Percentiles rank a stretch among this genome's conserved stretches.
These are phyloP conservation scores for Lissonota sp. DNA, from an alignment of 2,888 invertebrate genomes.

Conservation along the genomic window DNA sequence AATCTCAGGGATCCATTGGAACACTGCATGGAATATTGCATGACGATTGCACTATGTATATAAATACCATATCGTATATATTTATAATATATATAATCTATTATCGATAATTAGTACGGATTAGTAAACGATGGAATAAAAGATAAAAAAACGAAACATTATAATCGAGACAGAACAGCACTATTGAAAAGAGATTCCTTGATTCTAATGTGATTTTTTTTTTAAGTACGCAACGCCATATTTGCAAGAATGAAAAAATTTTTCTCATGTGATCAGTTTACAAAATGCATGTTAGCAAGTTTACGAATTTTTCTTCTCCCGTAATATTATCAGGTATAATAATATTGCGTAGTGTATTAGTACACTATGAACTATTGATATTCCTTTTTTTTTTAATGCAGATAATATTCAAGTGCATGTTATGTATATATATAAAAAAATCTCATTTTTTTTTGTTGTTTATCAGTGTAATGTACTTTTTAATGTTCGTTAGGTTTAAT, in stretches of 20 bases:
- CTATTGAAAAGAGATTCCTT: constrained; percentile 38
- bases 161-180: constrained; percentile 54
- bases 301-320: constrained; percentile 12
- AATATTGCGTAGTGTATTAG: constrained; percentile 56
- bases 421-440: constrained; percentile 46
- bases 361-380: constrained; percentile 62
- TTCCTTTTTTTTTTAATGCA: constrained; percentile 51
- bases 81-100: constrained; percentile 67
- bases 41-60: constrained; percentile 76
- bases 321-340: constrained; percentile 49
- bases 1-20: constrained; percentile 39
- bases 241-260: constrained; percentile 32
- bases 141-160: constrained; percentile 30
- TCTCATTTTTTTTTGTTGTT: constrained; percentile 49
- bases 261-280: constrained; percentile 58
- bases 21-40: constrained; percentile 74
- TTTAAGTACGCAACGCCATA: constrained; percentile 67
- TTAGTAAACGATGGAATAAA: constrained; percentile 59
- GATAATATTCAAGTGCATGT: constrained; percentile 60
- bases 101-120: constrained; percentile 60
- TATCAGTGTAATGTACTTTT: constrained; percentile 58
- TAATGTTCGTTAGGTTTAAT: constrained; percentile 55
- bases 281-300: constrained; percentile 62
- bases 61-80: constrained; percentile 74
- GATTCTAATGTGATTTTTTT: constrained; percentile 20